Evolutionary conservation across 2,888 invertebrate genomes (phyloP), one percentile per base, ranked within the genome.

Genomic region (Leptinotarsa juncta): DNA sequence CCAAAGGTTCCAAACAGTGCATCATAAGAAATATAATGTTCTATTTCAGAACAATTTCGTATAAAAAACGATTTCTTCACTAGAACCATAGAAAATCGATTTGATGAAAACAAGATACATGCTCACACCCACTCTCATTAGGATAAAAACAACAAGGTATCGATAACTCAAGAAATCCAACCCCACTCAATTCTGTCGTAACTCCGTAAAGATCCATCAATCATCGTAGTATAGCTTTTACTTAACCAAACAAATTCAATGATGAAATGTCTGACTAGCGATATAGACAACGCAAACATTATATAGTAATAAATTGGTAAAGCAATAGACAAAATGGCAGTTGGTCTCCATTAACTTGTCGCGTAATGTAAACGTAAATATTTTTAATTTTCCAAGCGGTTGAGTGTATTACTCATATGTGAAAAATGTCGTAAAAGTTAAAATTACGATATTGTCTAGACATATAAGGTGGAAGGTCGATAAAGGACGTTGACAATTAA

Each of bases 301-400:
- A 57, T 42, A 42, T 69, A 68, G 73, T 49, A 71, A 75, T 75
- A 75, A 75, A 75, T 75, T 68, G 68, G 49, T 60, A 42, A 62
- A 77, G 67, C 71, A 55, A 70, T 69, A 70, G 66, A 66, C 42
- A 69, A 70, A 72, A 70, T 72, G 72, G 73, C 71, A 16, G 70
- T 65, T 42, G 50, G 69, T 67, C 49, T 71, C 75, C 72, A 75
- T 75, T 75, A 75, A 72, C 68, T 70, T 75, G 75, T 75, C 75
- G 67, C 69, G 70, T 75, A 71, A 65, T 72, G 72, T 75, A 70
- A 75, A 65, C 71, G 72, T 72, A 42, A 69, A 75, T 72, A 75
- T 75, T 75, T 75, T 75, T 70, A 75, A 70, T 75, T 75, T 75
- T 72, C 71, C 75, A 55, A 68, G 68, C 72, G 65, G 67, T 70